Evolutionary conservation across 2,113 vertebrate species (phyloP).

Genomic region (Cromileptes altivelis): DNA sequence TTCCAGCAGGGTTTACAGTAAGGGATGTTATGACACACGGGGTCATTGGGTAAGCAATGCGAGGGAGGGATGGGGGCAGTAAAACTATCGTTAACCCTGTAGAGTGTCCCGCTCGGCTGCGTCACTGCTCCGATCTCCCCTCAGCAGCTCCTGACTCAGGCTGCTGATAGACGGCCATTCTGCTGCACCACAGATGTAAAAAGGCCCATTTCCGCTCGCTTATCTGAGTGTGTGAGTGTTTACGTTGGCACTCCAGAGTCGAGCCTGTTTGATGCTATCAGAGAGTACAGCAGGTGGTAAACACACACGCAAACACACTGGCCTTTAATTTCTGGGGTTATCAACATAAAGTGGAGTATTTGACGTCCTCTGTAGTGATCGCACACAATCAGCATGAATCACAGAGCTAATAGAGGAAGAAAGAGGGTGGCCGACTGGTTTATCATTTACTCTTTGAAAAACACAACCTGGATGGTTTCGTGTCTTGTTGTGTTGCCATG

Average conservation of each 20-base stretch:
- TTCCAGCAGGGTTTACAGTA: conserved; percentile 74
- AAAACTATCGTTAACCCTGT: conserved; percentile 19
- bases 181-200: conserved; percentile 42
- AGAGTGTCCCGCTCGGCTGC: background rate
- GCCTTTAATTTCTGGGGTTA: conserved; percentile 17
- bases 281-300: conserved; percentile 68
- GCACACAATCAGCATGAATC: conserved; percentile 57
- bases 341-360: conserved; percentile 48
- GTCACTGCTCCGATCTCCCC: background rate
- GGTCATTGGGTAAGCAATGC: conserved; percentile 58
- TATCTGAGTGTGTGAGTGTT: conserved; percentile 68
- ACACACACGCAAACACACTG: conserved; percentile 41
- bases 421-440: conserved; percentile 15
- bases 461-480: conserved; percentile 55
- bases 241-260: conserved; percentile 46
- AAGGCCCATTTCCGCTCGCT: conserved; percentile 54
- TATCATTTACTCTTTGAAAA: conserved; percentile 59
- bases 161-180: conserved; percentile 16
- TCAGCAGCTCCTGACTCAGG: conserved; percentile 40
- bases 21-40: conserved; percentile 71
- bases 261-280: conserved; percentile 59
- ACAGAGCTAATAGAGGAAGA: conserved; percentile 39
- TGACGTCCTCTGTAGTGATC: conserved; percentile 62
- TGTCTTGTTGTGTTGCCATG: conserved; percentile 67
- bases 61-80: conserved; percentile 8